These are phyloP conservation scores for Dicranocentrus wangi DNA, from an alignment of 2,888 invertebrate genomes.

Conservation along the genomic window DNA sequence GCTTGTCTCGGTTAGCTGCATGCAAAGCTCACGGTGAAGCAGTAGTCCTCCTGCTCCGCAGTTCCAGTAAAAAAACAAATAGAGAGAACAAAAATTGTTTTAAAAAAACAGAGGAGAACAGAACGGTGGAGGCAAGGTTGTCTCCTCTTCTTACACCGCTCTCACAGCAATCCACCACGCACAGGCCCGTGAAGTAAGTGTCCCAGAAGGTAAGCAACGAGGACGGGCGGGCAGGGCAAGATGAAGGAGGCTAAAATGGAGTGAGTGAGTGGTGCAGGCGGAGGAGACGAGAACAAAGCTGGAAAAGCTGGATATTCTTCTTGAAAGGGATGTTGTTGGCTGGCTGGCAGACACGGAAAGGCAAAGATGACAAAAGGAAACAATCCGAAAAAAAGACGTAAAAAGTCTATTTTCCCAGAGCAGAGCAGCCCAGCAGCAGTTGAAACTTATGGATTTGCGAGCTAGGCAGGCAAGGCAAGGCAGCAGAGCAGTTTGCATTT, in stretches of 20 bases:
- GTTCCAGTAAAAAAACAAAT: too few species aligned
- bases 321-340: too few species aligned
- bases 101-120: too few species aligned
- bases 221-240: background rate
- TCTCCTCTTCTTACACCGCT: background rate
- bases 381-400: slow-evolving; percentile 40
- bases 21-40: too few species aligned
- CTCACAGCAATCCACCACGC: background rate
- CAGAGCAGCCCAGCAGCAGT: too few species aligned
- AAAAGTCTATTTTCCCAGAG: slow-evolving; percentile 33
- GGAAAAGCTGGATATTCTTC: too few species aligned
- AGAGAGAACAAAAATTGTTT: slow-evolving; percentile 17
- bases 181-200: slow-evolving; percentile 19
- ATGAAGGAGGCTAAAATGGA: slow-evolving; percentile 8
- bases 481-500: slow-evolving; percentile 31
- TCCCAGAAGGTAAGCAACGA: slow-evolving; percentile 40
- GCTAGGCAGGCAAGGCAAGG: too few species aligned
- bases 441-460: slow-evolving; percentile 30
- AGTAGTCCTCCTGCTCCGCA: too few species aligned
- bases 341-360: too few species aligned
- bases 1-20: background rate
- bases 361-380: slow-evolving; percentile 44
- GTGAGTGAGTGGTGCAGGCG: background rate
- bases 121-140: background rate
- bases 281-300: too few species aligned